Evolutionary conservation across 2,888 invertebrate species (phyloP), one percentile per base, ranked within the genome.

Genomic region (Hypomecis punctinalis): DNA sequence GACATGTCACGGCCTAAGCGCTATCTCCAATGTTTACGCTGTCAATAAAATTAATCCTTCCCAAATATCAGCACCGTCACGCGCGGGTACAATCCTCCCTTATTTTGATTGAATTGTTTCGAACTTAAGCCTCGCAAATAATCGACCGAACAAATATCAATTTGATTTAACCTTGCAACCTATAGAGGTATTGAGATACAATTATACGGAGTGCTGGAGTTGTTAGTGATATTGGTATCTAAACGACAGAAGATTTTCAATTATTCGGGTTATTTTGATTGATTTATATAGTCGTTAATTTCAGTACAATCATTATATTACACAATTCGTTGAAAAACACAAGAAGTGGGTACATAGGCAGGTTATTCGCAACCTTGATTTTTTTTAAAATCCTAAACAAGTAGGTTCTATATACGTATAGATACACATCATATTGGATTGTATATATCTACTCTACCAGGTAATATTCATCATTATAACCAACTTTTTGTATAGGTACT

Each of bases 41-140:
- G 84, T 84, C 86, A 85, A 88, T 86, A 88, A 87, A 87, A 86
- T 87, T 88, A 88, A 89, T 89, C 89, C 87, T 77, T 81, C 70
- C 69, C 81, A 80, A 85, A 88, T 86, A 87, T 83, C 78, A 80
- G 77, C 75, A 71, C 70, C 69, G 76, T 69, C 78, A 77, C 80
- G 77, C 80, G 77, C 82, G 75, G 74, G 69, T 78, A 78, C 79
- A 67, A 66, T 70, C 81, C 79, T 76, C 75, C 78, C 81, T 84
- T 85, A 86, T 87, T 89, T 83, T 87, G 88, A 90, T 89, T 88
- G 86, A 86, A 91, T 90, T 87, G 86, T 87, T 86, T 75, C 82
- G 80, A 86, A 86, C 84, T 86, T 87, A 84, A 88, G 86, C 88
- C 87, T 83, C 76, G 81, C 85, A 85, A 84, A 87, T 85, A 85